phyloP scores from a whole-genome alignment of 2,888 invertebrate genomes.

The Perdita meconis region DNA sequence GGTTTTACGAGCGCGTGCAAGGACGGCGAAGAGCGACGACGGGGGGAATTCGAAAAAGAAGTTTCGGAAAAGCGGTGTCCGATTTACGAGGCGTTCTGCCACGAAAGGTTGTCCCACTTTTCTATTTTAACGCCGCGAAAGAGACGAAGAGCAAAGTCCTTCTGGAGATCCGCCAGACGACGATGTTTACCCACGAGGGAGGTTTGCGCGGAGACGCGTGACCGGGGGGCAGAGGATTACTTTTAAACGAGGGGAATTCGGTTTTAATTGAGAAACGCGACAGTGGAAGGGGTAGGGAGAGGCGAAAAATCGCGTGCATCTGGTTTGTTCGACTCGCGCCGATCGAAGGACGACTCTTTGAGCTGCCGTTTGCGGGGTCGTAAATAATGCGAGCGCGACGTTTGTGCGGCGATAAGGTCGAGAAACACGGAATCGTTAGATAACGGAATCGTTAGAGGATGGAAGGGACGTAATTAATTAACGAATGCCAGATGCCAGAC shows the following conservation, averaged over 20 bases:
- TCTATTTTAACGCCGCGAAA: constrained; percentile 77
- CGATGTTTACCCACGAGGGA: constrained; percentile 70
- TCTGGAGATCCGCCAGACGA: constrained; percentile 77
- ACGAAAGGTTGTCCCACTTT: constrained; percentile 76
- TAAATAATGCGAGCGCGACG: constrained; percentile 13
- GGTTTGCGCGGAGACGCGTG: constrained; percentile 32
- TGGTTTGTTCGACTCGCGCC: not conserved
- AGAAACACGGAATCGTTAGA: constrained; percentile 31
- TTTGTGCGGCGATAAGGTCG: constrained; percentile 42
- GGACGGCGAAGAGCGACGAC: not conserved
- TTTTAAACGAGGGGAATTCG: constrained; percentile 22
- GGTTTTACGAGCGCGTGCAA: not conserved
- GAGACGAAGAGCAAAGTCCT: constrained; percentile 73
- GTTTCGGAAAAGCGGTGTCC: constrained; percentile 29
- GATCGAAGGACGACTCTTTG: constrained; percentile 51
- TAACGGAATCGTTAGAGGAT: constrained; percentile 32
- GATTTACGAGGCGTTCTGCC: constrained; percentile 48
- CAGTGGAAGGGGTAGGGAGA: too few relatives aligned
- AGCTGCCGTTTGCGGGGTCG: not conserved
- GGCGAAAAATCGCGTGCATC: constrained; percentile 16
- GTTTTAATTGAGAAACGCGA: constrained; percentile 32
- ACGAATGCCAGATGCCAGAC: constrained; percentile 49
- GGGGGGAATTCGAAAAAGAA: constrained; percentile 28
- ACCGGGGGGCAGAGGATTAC: constrained; percentile 39
- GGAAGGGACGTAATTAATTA: constrained; percentile 30